Evolutionary conservation across 2,113 vertebrate genomes (phyloP), one percentile per base, ranked within the genome.

Genomic region (Zosterops borbonicus): DNA sequence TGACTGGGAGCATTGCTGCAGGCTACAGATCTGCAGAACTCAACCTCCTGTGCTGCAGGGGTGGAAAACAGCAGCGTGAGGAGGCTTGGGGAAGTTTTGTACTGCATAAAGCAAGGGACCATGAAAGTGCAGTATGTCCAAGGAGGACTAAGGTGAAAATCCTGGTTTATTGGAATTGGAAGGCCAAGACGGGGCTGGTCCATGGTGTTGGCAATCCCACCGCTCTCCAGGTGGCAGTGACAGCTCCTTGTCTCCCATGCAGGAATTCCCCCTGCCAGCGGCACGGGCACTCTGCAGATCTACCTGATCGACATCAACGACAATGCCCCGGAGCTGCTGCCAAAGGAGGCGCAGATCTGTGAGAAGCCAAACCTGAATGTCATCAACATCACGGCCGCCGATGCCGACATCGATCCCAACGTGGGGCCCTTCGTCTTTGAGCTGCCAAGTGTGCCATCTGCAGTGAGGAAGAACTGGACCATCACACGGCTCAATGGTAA

Each of bases 271-370:
- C 97, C 98, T 0, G 98, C 99, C 90, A 99, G 99, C 2, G 99
- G 99, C 95, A 99, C 99, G 0, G 99, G 99, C 83, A 99, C 99
- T 0, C 97, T 99, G 96, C 99, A 99, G 98, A 99, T 99, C 94
- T 99, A 99, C 83, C 98, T 99, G 65, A 99, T 99, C 42, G 99
- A 99, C 97, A 99, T 99, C 97, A 99, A 99, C 7, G 99, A 99
- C 97, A 99, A 99, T 10, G 98, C 99, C 4, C 99, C 99, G 0
- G 98, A 98, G 75, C 98, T 99, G 68, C 97, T 99, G 94, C 99
- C 99, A 52, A 98, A 97, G 92, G 99, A 99, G 95, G 99, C 99
- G 3, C 99, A 99, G 98, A 98, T 99, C 97, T 99, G 99, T 12
- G 99, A 99, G 97, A 98, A 98, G 95, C 98, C 98, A 9, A 97